Base-by-base conservation (phyloP, 2,113 vertebrate genomes). In the Semnornis frantzii region DNA sequence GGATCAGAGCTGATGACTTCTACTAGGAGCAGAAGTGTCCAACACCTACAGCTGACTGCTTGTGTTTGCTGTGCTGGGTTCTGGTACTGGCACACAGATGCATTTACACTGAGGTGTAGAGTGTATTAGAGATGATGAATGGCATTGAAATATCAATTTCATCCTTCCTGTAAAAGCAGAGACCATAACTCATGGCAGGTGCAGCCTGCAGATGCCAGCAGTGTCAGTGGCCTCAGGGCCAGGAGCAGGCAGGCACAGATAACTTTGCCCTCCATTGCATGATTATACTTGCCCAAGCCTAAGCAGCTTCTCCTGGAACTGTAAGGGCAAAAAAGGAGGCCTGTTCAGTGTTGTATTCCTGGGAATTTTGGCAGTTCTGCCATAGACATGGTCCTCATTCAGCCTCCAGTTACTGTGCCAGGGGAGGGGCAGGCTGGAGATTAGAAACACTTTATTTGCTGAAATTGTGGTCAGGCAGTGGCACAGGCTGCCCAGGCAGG, bases 21-120 rank as follows among this genome's bases (percentile, higher is more conserved):
- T 97, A 94, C 94, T 92, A 97, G 89, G 69, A 95, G 87, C 65
- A 87, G 84, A 95, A 97, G 80, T 95, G 92, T 60, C 33, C 94
- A 97, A 92, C 64, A 77, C 54, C 87, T 68, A 77, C 62, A 92
- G 71, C 46, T 95, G 85, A 97, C 94, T 93, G 95, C 73, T 95
- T 95, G 80, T 85, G 94, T 97, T 96, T 96, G 93, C 93, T 83
- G 59, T 92, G 85, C 91, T 96, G 2, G 2, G 80, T 95, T 89
- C 88, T 8, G 16, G 83, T 64, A 93, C 58, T 11, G 12, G 93
- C 60, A 91, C 93, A 96, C 60, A 93, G 71, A 90, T 90, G 71
- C 71, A 85, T 92, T 89, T 85, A 66, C 84, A 83, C 82, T 48
- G 60, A 90, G 64, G 73, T 0, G 0, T 81, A 78, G 48, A 92